These are phyloP conservation scores for Vidua macroura DNA, from an alignment of 2,113 vertebrate species.

Conservation along the genomic window DNA sequence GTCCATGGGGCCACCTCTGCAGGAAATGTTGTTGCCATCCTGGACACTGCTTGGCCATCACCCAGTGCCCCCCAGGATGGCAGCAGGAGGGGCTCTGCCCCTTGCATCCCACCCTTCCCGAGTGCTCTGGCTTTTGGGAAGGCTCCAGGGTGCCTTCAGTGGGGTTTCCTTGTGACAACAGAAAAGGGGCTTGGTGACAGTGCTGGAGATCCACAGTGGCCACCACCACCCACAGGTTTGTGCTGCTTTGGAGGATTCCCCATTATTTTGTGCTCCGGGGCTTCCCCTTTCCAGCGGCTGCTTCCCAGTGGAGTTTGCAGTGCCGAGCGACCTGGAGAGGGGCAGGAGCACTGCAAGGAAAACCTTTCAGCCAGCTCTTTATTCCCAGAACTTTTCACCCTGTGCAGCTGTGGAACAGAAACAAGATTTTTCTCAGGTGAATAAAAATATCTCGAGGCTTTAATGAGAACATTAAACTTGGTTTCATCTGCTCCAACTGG, in stretches of 20 bases:
- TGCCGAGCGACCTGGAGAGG: background rate
- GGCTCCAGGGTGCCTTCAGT: background rate
- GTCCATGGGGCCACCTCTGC: background rate
- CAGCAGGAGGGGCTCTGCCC: background rate
- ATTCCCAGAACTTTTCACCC: conserved; percentile 67
- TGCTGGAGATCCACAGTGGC: background rate
- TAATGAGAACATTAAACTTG: conserved; percentile 69
- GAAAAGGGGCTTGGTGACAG: background rate
- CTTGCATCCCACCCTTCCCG: accelerated
- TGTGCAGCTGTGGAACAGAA: conserved; percentile 61
- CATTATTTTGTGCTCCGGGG: background rate
- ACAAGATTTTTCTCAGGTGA: conserved; percentile 66
- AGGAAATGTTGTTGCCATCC: background rate
- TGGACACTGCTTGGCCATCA: background rate
- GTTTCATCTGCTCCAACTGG: conserved; percentile 55
- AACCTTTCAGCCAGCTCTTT: conserved; percentile 61
- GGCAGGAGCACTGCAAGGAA: conserved; percentile 23
- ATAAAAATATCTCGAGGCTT: conserved; percentile 63
- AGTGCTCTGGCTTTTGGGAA: background rate
- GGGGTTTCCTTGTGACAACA: background rate
- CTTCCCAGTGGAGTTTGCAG: background rate
- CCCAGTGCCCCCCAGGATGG: accelerated
- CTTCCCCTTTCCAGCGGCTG: background rate
- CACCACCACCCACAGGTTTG: conserved; percentile 1
- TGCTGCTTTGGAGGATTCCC: background rate